A percentile compares a stretch with the other conserved stretches of the same genome.
phyloP scores from a whole-genome alignment of 2,113 vertebrate species.

The Melozone crissalis region DNA sequence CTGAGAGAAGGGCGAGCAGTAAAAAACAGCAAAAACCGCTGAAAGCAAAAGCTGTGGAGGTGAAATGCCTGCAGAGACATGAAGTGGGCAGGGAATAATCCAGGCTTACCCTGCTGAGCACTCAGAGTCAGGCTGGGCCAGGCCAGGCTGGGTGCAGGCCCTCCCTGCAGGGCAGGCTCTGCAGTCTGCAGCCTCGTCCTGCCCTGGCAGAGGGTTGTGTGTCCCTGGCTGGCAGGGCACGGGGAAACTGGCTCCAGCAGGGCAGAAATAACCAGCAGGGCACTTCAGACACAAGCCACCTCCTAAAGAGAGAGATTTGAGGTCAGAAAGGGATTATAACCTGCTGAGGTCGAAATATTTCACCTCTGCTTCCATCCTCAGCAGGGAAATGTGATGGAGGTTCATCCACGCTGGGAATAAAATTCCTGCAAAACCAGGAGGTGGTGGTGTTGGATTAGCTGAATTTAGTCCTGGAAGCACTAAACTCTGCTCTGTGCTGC shows the following conservation, averaged over 20 bases:
- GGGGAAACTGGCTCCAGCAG: slow-evolving; percentile 73
- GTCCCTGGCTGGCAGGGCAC: slow-evolving; percentile 79
- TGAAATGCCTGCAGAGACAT: rapidly evolving
- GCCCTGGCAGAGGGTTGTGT: slow-evolving; percentile 81
- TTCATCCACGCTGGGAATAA: neutral
- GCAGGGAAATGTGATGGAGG: neutral
- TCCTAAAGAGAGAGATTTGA: slow-evolving; percentile 32
- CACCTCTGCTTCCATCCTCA: neutral
- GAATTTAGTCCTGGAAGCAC: neutral
- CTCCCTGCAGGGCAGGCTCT: slow-evolving; percentile 80
- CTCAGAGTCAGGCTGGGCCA: slow-evolving; percentile 78
- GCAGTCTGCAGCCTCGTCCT: slow-evolving; percentile 80
- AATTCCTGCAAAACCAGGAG: slow-evolving; percentile 27
- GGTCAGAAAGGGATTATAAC: neutral
- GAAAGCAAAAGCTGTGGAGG: neutral
- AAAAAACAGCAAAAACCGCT: neutral
- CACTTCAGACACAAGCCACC: slow-evolving; percentile 80
- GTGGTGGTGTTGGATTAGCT: slow-evolving; percentile 53
- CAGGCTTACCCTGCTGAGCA: slow-evolving; percentile 80
- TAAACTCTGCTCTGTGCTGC: neutral
- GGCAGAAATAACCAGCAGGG: slow-evolving; percentile 84
- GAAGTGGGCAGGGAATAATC: neutral
- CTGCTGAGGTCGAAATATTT: neutral
- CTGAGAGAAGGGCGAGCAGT: too few relatives aligned
- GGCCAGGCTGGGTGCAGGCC: slow-evolving; percentile 82